phyloP scores from a whole-genome alignment of 2,888 invertebrate species.

The Hedychridium roseum region DNA sequence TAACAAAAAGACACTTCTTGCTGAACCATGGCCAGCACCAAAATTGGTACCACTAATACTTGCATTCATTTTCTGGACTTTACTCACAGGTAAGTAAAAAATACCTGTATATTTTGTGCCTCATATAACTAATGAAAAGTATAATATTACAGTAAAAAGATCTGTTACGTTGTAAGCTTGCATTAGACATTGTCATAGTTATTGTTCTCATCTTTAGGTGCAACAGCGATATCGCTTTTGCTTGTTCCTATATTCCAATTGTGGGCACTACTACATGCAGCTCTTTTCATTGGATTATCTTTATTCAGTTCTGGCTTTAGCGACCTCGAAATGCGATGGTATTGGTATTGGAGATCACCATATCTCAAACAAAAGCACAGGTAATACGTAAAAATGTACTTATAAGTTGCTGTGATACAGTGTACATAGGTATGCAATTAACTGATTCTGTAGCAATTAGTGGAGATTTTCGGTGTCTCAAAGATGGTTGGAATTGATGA shows the following conservation, averaged over 20 bases:
- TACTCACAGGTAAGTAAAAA: conserved; percentile 57
- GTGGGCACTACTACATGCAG: conserved; percentile 49
- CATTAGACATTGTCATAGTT: too few species aligned
- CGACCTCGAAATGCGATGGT: conserved; percentile 59
- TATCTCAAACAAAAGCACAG: conserved; percentile 21
- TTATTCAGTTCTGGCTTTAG: conserved; percentile 53
- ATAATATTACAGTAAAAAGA: too few species aligned
- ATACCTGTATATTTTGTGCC: neutral
- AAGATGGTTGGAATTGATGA: too few species aligned
- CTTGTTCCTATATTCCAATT: conserved; percentile 56
- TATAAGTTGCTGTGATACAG: conserved; percentile 42
- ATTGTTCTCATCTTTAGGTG: conserved; percentile 38
- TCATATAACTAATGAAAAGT: neutral
- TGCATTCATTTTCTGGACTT: conserved; percentile 74
- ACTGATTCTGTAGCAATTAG: conserved; percentile 8
- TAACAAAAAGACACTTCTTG: conserved; percentile 65
- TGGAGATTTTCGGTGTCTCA: neutral
- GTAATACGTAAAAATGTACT: conserved; percentile 27
- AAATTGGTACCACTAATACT: conserved; percentile 63
- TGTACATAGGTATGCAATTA: conserved; percentile 25
- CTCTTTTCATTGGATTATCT: conserved; percentile 52
- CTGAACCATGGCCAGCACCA: conserved; percentile 56
- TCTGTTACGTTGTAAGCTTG: too few species aligned
- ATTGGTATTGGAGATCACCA: conserved; percentile 49
- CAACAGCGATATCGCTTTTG: conserved; percentile 47